Evolutionary conservation across 2,113 vertebrate genomes (phyloP).

Genomic region (Eudyptes chrysolophus): DNA sequence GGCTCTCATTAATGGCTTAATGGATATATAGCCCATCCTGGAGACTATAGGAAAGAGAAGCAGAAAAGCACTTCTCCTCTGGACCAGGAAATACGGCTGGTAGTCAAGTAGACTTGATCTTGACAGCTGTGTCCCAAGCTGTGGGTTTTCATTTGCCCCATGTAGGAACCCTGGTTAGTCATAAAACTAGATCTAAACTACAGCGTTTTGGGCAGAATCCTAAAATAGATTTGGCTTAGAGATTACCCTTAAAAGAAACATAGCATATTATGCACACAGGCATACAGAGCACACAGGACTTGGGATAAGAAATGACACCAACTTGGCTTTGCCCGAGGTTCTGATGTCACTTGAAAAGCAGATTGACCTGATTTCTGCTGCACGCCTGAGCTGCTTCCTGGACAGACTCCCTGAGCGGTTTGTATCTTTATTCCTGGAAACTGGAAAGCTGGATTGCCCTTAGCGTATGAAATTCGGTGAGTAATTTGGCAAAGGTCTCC

Average conservation of each 20-base stretch:
- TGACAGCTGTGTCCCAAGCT: not conserved
- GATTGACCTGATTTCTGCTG: not conserved
- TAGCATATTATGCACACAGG: rapidly evolving
- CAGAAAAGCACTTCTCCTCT: not conserved
- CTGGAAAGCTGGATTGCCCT: not conserved
- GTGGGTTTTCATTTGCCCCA: not conserved
- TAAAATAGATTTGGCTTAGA: not conserved
- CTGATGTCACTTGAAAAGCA: not conserved
- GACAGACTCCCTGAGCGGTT: not conserved
- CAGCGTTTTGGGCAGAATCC: not conserved
- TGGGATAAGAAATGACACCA: not conserved
- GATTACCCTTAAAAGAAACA: not conserved
- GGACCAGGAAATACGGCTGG: not conserved
- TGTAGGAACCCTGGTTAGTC: not conserved
- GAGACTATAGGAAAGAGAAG: not conserved
- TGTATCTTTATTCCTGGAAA: not conserved
- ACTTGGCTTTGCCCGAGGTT: not conserved
- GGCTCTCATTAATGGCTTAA: not conserved
- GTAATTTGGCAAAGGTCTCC: not conserved
- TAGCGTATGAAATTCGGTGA: not conserved
- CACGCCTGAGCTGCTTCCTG: not conserved
- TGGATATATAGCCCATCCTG: not conserved
- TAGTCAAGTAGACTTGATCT: not conserved
- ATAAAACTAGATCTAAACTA: not conserved
- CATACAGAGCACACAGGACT: not conserved